phyloP scores from a whole-genome alignment of 2,888 invertebrate genomes.

The Protodeltote pygarga region DNA sequence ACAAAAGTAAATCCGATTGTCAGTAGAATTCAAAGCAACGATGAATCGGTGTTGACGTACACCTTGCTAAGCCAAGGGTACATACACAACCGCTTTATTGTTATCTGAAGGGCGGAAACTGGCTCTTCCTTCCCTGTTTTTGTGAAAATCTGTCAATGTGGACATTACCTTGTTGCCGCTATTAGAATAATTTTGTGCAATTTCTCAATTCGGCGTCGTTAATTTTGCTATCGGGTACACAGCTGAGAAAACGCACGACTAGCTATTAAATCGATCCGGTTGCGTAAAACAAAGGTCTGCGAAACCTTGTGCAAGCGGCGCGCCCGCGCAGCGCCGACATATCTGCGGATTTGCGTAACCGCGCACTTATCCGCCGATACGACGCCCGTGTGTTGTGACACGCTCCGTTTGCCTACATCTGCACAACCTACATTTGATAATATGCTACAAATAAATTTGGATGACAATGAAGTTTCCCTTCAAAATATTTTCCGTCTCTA shows the following conservation, averaged over 20 bases:
- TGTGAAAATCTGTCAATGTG: slow-evolving; percentile 42
- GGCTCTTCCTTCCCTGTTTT: slow-evolving; percentile 59
- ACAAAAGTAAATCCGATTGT: slow-evolving; percentile 74
- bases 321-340: slow-evolving; percentile 82
- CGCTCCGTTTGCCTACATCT: slow-evolving; percentile 75
- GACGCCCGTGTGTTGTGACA: slow-evolving; percentile 81
- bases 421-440: slow-evolving; percentile 61
- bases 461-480: slow-evolving; percentile 1
- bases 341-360: slow-evolving; percentile 87
- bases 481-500: not conserved
- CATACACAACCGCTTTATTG: slow-evolving; percentile 62
- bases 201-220: slow-evolving; percentile 59
- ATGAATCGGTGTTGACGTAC: slow-evolving; percentile 59
- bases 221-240: slow-evolving; percentile 70
- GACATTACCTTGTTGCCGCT: slow-evolving; percentile 31
- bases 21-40: slow-evolving; percentile 56
- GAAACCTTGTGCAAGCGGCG: slow-evolving; percentile 86
- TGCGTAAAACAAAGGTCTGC: slow-evolving; percentile 87
- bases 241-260: slow-evolving; percentile 84
- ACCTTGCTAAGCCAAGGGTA: slow-evolving; percentile 51
- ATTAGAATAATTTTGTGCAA: slow-evolving; percentile 53
- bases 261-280: slow-evolving; percentile 85
- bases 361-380: slow-evolving; percentile 85
- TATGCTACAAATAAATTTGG: slow-evolving; percentile 30
- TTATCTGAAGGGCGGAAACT: slow-evolving; percentile 49